phyloP scores from a whole-genome alignment of 2,888 invertebrate genomes.

The Marronus borbonicus region DNA sequence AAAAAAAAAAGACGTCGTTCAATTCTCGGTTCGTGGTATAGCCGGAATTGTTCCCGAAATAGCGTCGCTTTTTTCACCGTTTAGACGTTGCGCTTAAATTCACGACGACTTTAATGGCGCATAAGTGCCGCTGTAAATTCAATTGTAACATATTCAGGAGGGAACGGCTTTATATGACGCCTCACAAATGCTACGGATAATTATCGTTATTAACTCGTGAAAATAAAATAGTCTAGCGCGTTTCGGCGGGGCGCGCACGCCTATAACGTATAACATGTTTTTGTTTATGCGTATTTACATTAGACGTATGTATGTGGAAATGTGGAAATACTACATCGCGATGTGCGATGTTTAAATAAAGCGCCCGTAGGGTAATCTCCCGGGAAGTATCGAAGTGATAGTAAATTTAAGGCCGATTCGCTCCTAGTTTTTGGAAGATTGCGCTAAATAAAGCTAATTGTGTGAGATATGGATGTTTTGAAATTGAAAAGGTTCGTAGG shows the following conservation, averaged over 20 bases:
- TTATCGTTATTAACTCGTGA: constrained; percentile 25
- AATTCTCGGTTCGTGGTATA: constrained; percentile 3
- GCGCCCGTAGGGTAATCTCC: not conserved
- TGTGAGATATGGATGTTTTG: constrained; percentile 3
- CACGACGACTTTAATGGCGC: constrained; percentile 28
- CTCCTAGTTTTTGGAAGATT: constrained; percentile 5
- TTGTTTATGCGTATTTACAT: not conserved
- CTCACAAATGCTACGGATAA: not conserved
- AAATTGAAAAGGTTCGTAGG: not conserved
- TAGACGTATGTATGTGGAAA: not conserved
- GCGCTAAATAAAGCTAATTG: constrained; percentile 16
- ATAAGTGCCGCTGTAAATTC: constrained; percentile 27
- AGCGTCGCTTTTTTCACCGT: constrained; percentile 29
- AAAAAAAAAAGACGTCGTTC: constrained; percentile 6
- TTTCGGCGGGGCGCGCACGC: not conserved
- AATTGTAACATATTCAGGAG: constrained; percentile 23
- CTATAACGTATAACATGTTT: not conserved
- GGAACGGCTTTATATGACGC: constrained; percentile 16
- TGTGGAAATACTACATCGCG: not conserved
- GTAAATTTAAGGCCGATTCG: constrained; percentile 11
- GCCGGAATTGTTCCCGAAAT: constrained; percentile 36
- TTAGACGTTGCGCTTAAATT: constrained; percentile 35
- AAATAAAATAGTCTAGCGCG: constrained; percentile 1
- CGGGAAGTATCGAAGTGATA: not conserved
- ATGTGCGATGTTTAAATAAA: constrained; percentile 6